Evolutionary conservation across 1,140 invertebrate species (phyloP).

Genomic region (Drosophila parvula): DNA sequence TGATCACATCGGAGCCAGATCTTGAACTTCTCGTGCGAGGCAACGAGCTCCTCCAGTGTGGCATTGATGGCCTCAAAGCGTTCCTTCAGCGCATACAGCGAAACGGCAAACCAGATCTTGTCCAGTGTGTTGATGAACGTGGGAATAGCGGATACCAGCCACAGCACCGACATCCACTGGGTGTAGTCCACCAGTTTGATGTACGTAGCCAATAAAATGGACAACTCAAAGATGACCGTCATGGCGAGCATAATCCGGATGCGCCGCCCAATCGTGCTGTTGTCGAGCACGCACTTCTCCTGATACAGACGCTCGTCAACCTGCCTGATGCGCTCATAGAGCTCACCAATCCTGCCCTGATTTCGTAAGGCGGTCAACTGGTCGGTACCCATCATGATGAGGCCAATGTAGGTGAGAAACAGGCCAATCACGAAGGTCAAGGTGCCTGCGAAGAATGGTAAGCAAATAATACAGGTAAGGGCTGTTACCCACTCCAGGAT

Average conservation of each 20-base stretch:
- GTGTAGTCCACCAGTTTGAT: slow-evolving; percentile 66
- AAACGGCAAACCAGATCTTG: slow-evolving; percentile 82
- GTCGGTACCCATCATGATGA: slow-evolving; percentile 83
- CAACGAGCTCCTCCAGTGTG: slow-evolving; percentile 67
- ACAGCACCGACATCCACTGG: slow-evolving; percentile 70
- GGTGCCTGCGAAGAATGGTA: slow-evolving; percentile 58
- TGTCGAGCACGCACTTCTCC: slow-evolving; percentile 70
- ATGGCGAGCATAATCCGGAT: slow-evolving; percentile 70
- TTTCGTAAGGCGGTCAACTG: slow-evolving; percentile 71
- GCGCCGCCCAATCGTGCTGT: slow-evolving; percentile 52
- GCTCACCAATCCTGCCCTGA: slow-evolving; percentile 64
- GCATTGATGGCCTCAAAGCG: slow-evolving; percentile 77
- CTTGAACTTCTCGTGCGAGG: slow-evolving; percentile 68
- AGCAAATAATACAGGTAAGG: neutral
- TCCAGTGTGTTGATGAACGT: slow-evolving; percentile 78
- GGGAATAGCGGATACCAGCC: slow-evolving; percentile 71
- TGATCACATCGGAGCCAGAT: slow-evolving; percentile 50
- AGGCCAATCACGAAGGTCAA: slow-evolving; percentile 83
- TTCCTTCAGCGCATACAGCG: slow-evolving; percentile 72
- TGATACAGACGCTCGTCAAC: slow-evolving; percentile 74
- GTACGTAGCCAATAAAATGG: slow-evolving; percentile 66
- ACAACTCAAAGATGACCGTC: slow-evolving; percentile 73
- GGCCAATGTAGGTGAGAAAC: slow-evolving; percentile 79
- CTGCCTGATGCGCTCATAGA: slow-evolving; percentile 73
- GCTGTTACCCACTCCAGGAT: neutral